Evolutionary conservation across 2,797 vertebrate species (phyloP), one percentile per base, ranked within the genome.

Genomic region (Dromococcyx pavoninus): DNA sequence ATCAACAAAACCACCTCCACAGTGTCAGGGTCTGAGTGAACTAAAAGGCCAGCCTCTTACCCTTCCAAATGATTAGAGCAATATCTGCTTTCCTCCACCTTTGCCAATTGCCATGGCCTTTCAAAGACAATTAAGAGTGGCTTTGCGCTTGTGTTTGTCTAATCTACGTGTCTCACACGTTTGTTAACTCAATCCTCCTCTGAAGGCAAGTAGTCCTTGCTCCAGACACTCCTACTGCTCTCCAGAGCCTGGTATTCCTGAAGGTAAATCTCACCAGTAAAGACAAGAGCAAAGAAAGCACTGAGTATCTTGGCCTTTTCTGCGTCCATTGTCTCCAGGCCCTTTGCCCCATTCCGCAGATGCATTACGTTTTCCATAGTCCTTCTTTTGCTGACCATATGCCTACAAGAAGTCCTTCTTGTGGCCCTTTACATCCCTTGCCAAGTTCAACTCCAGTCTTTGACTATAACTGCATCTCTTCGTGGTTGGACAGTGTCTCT

Each of bases 101-200:
- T 25, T 53, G 33, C 37, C 28, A 66, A 30, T 5, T 50, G 11
- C 51, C 61, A n/a, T 4, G 11, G 37, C 30, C 39, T 62, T 70
- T 61, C 50, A 61, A 51, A 72, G 37, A 41, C 27, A 33, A 69
- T 15, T 43, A 50, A 23, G 48, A 75, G 7, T 23, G 12, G 48
- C n/a, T 46, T 51, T 67, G n/a, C 25, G 8, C 44, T 64, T 43
- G 3, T 41, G 7, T 25, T 41, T n/a, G 11, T 35, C n/a, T 70
- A 33, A n/a, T n/a, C n/a, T 14, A 3, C 10, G 56, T 3, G 2
- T 30, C 28, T 28, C 25, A 3, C 8, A 19, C 8, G 6, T 51
- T 78, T 30, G 27, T 87, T 74, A 54, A 60, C 3, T 18, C 53
- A 17, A 48, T 56, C 71, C 23, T 89, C 10, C 33, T 67, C 27